These are phyloP conservation scores for Mirounga angustirostris DNA, from an alignment of 2,113 vertebrate species.

Conservation along the genomic window DNA sequence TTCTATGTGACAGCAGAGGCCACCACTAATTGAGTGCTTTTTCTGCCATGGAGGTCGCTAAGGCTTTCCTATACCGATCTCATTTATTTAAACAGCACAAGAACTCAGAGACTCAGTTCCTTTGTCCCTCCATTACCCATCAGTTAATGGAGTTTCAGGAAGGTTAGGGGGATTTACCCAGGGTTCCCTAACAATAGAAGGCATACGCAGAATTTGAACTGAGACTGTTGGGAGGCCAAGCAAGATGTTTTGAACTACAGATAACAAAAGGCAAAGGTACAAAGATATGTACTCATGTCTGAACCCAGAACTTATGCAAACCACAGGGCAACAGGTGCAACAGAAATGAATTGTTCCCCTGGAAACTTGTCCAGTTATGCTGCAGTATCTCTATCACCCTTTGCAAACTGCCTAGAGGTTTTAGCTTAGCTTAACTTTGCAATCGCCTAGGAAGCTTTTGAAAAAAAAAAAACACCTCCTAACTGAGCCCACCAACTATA, in stretches of 20 bases:
- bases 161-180: background rate
- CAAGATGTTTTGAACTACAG: background rate
- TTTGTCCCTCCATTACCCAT: background rate
- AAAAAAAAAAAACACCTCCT: background rate
- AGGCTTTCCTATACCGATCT: background rate
- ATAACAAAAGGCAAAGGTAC: background rate
- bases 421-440: background rate
- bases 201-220: background rate
- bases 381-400: background rate
- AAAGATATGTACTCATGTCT: background rate
- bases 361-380: background rate
- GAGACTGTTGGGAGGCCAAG: background rate
- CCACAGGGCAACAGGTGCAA: background rate
- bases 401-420: background rate
- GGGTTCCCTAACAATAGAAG: background rate
- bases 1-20: background rate
- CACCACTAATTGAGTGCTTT: background rate
- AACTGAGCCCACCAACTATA: background rate
- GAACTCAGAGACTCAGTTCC: background rate
- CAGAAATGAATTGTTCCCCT: background rate
- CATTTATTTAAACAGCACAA: background rate
- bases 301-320: background rate
- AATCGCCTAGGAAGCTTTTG: background rate
- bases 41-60: background rate
- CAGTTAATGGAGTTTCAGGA: background rate